These are phyloP conservation scores for Benthosema pterotum DNA, from an alignment of 2,797 vertebrate genomes.

Conservation along the genomic window DNA sequence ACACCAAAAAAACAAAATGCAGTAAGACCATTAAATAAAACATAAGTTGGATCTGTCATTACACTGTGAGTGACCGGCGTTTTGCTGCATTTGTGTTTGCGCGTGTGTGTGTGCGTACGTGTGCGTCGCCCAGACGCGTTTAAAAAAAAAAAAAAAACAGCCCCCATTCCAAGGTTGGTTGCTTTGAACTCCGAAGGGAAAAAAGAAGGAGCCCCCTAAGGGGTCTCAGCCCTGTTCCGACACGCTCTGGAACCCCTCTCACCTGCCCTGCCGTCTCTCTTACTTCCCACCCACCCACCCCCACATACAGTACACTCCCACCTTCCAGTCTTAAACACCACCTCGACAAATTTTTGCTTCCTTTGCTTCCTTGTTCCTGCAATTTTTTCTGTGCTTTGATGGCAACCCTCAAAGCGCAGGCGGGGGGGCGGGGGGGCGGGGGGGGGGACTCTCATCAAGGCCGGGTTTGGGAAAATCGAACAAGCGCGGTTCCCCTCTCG, in stretches of 20 bases:
- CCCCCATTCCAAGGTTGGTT: slow-evolving; percentile 33
- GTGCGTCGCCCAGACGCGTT: not conserved
- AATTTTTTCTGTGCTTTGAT: slow-evolving; percentile 31
- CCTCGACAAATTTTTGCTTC: slow-evolving; percentile 22
- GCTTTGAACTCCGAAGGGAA: slow-evolving; percentile 74
- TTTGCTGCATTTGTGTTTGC: slow-evolving; percentile 70
- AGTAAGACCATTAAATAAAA: too few species aligned
- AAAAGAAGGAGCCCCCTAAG: slow-evolving; percentile 41
- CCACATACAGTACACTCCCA: slow-evolving; percentile 20
- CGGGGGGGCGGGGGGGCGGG: slow-evolving; percentile 12
- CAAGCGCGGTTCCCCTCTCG: slow-evolving; percentile 15
- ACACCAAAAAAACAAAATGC: too few species aligned
- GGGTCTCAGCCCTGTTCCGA: slow-evolving; percentile 55
- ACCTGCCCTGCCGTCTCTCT: slow-evolving; percentile 19
- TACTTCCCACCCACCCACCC: slow-evolving; percentile 42
- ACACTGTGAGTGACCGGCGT: too few species aligned
- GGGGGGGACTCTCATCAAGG: slow-evolving; percentile 28
- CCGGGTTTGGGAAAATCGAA: not conserved
- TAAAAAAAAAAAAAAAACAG: too few species aligned
- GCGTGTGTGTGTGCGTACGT: not conserved
- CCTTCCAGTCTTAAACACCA: slow-evolving; percentile 17
- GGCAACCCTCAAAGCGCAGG: slow-evolving; percentile 29
- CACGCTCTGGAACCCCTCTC: slow-evolving; percentile 60
- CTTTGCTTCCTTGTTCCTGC: slow-evolving; percentile 32
- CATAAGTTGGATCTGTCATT: too few species aligned